These are phyloP conservation scores for Pachyrhynchus sulphureomaculatus DNA, from an alignment of 1,140 invertebrate genomes.

Conservation along the genomic window DNA sequence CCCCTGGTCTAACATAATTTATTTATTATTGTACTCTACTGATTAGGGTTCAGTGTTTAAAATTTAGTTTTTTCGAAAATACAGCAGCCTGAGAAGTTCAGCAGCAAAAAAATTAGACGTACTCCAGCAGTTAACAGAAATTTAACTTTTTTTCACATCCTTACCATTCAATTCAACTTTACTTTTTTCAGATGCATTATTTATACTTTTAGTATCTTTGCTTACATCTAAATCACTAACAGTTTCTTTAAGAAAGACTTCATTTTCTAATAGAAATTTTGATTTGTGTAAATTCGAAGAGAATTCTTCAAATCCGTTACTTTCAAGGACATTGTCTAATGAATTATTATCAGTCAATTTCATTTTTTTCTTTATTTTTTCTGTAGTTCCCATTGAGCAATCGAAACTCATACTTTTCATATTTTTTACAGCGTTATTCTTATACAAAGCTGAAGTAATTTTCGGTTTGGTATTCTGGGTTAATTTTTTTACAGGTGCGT, in stretches of 20 bases:
- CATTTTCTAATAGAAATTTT: slow-evolving; percentile 10
- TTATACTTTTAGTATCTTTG: not conserved
- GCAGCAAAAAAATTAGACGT: too few species aligned
- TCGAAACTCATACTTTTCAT: slow-evolving; percentile 26
- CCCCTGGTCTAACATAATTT: too few species aligned
- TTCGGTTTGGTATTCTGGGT: slow-evolving; percentile 62
- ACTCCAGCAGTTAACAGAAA: too few species aligned
- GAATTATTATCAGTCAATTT: slow-evolving; percentile 14
- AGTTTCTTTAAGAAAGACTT: not conserved
- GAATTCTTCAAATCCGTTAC: slow-evolving; percentile 23
- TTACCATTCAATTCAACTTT: not conserved
- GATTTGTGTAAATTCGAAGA: slow-evolving; percentile 12
- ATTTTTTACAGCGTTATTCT: slow-evolving; percentile 49
- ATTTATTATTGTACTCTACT: too few species aligned
- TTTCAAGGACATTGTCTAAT: slow-evolving; percentile 27
- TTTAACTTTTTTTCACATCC: not conserved
- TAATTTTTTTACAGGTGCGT: slow-evolving; percentile 52
- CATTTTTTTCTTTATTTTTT: slow-evolving; percentile 12
- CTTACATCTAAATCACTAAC: slow-evolving; percentile 17
- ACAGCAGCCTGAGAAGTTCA: too few species aligned
- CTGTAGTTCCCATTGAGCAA: slow-evolving; percentile 13
- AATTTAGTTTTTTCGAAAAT: too few species aligned
- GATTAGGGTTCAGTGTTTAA: too few species aligned
- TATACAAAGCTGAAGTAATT: slow-evolving; percentile 65
- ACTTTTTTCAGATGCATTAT: not conserved